Evolutionary conservation across 2,888 invertebrate genomes (phyloP).

Genomic region (Cartodere bifasciata): DNA sequence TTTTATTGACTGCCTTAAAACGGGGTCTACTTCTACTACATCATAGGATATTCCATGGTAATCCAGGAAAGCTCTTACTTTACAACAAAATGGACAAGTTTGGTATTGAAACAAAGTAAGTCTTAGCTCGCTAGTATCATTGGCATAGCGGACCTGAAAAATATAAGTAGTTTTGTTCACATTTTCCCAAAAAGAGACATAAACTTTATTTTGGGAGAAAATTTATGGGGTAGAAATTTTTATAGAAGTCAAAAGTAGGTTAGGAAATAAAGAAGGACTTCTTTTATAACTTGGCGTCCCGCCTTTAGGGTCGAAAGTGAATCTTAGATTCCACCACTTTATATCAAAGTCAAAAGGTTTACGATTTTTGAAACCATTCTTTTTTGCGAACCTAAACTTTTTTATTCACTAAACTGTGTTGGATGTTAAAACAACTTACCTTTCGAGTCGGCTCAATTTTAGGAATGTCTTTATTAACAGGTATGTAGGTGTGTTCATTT

Average conservation of each 20-base stretch:
- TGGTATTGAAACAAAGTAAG: slow-evolving; percentile 91
- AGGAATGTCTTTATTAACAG: slow-evolving; percentile 29
- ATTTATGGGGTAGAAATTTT: too few relatives aligned
- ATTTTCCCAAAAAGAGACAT: too few relatives aligned
- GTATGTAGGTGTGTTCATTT: slow-evolving; percentile 33
- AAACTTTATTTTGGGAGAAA: too few relatives aligned
- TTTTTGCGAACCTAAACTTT: too few relatives aligned
- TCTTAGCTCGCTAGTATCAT: slow-evolving; percentile 56
- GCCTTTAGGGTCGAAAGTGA: too few relatives aligned
- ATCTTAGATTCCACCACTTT: too few relatives aligned
- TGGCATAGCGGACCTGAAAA: slow-evolving; percentile 49
- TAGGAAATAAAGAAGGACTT: too few relatives aligned
- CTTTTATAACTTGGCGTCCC: too few relatives aligned
- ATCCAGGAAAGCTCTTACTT: slow-evolving; percentile 82
- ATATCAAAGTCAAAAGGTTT: too few relatives aligned
- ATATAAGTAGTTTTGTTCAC: slow-evolving; percentile 14
- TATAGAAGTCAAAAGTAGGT: too few relatives aligned
- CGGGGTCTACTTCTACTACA: slow-evolving; percentile 94
- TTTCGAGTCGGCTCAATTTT: slow-evolving; percentile 35
- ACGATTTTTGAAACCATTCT: too few relatives aligned
- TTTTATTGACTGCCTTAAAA: slow-evolving; percentile 77
- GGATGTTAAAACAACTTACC: slow-evolving; percentile 24
- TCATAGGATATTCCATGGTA: slow-evolving; percentile 89
- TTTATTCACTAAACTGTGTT: background rate
- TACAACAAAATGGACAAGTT: slow-evolving; percentile 96